Conservation (phyloP, 2,797 vertebrate species). For the Pyrrhura leucotis region DNA sequence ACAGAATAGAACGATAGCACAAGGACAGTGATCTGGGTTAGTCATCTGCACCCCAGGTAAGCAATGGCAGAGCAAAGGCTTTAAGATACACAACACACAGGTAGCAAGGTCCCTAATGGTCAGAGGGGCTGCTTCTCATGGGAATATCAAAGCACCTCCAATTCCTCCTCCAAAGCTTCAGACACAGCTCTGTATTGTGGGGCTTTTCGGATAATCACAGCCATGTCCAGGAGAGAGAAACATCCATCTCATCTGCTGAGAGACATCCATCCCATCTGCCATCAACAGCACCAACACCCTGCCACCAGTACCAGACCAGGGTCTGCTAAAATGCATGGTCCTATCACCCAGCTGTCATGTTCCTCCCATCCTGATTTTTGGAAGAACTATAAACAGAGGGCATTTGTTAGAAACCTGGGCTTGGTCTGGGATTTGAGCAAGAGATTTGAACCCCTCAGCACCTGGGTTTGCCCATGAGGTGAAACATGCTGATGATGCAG, state of each 20-base stretch:
- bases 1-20: rapidly evolving
- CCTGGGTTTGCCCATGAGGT: not conserved
- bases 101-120: no score
- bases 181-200: rapidly evolving
- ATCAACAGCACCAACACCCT: not conserved
- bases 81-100: no score
- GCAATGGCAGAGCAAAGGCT: rapidly evolving
- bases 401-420: not conserved
- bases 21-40: rapidly evolving
- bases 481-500: slow-evolving; percentile 6
- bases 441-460: not conserved
- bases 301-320: rapidly evolving
- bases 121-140: not conserved
- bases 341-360: rapidly evolving
- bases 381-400: rapidly evolving
- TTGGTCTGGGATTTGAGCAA: not conserved
- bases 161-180: not conserved
- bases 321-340: rapidly evolving
- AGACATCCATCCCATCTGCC: rapidly evolving
- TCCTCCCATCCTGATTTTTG: not conserved
- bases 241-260: rapidly evolving
- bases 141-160: not conserved
- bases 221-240: not conserved
- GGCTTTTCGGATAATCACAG: not conserved
- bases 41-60: rapidly evolving